phyloP scores from a whole-genome alignment of 2,113 vertebrate genomes.

The Pogonocichla stellata region DNA sequence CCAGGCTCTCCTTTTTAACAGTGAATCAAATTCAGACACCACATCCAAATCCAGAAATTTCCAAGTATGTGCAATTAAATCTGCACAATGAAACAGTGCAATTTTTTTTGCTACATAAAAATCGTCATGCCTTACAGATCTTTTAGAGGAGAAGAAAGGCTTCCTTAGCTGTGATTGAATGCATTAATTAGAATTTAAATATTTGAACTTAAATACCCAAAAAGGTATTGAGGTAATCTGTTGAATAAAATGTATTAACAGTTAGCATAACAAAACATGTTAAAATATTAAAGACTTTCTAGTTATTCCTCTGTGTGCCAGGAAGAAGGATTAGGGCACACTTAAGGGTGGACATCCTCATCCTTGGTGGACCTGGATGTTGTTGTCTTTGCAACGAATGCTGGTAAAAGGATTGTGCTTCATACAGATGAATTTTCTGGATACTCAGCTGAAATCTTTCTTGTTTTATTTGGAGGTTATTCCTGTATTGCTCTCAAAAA shows the following conservation, averaged over 20 bases:
- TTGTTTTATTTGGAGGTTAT: neutral
- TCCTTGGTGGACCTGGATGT: neutral
- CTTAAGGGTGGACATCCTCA: neutral
- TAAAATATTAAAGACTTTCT: neutral
- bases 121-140: neutral
- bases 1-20: neutral
- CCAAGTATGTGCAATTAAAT: neutral
- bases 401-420: neutral
- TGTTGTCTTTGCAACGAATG: neutral
- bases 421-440: neutral
- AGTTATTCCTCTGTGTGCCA: neutral
- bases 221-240: neutral
- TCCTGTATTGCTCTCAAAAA: neutral
- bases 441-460: neutral
- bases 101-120: neutral
- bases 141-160: neutral
- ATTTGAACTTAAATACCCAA: neutral
- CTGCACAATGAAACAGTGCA: neutral
- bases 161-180: neutral
- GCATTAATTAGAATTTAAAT: neutral
- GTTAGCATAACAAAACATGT: neutral
- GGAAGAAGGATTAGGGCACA: neutral
- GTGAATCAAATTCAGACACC: neutral
- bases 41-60: neutral
- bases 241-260: neutral